phyloP scores from a whole-genome alignment of 1,140 invertebrate genomes.

The Phymastichus coffea region DNA sequence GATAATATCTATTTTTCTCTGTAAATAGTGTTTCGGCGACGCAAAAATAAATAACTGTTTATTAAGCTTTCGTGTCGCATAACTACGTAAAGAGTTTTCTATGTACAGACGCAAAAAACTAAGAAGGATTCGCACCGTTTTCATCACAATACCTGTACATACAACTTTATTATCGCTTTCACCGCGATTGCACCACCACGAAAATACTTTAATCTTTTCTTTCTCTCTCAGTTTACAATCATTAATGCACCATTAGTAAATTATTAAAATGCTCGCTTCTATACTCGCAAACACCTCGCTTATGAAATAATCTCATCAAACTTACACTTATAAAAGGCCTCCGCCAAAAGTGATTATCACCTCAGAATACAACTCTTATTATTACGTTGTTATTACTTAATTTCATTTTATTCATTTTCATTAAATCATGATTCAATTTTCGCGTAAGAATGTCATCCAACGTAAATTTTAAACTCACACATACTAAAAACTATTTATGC shows the following conservation, averaged over 20 bases:
- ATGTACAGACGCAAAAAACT: slow-evolving; percentile 25
- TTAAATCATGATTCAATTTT: slow-evolving; percentile 2
- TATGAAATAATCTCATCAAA: slow-evolving; percentile 24
- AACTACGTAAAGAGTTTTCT: slow-evolving; percentile 14
- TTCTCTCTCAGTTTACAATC: slow-evolving; percentile 7
- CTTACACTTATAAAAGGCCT: slow-evolving; percentile 29
- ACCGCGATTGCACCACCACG: slow-evolving; percentile 14
- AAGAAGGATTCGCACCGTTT: slow-evolving; percentile 13
- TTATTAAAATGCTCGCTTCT: slow-evolving; percentile 23
- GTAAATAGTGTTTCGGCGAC: background rate
- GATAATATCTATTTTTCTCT: background rate
- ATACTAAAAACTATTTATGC: background rate
- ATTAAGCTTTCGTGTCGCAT: slow-evolving; percentile 9
- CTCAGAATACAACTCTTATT: slow-evolving; percentile 8
- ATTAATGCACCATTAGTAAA: slow-evolving; percentile 28
- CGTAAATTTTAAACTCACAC: no score
- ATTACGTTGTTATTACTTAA: background rate
- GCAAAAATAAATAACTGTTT: slow-evolving; percentile 23
- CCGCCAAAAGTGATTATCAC: slow-evolving; percentile 19
- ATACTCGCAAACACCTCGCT: background rate
- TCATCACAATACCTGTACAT: slow-evolving; percentile 15
- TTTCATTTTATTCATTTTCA: background rate
- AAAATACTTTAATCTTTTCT: slow-evolving; percentile 27
- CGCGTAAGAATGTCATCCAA: background rate
- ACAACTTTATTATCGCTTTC: no score